Evolutionary conservation across 2,797 vertebrate genomes (phyloP).

Genomic region (Gobionotothen gibberifrons): DNA sequence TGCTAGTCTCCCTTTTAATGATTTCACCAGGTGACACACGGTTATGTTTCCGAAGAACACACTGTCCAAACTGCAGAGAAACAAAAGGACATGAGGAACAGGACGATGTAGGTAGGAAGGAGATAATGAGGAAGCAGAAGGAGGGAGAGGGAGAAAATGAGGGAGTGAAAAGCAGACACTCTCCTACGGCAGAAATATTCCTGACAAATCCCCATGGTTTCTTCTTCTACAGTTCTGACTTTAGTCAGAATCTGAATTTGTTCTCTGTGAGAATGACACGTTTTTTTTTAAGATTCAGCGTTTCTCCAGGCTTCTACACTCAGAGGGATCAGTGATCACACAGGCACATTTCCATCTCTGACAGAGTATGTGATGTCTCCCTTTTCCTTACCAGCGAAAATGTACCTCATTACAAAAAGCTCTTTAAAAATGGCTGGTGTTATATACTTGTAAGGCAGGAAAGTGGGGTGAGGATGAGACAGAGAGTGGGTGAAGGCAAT

Average conservation of each 20-base stretch:
- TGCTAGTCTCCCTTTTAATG: not conserved
- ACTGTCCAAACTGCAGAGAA: constrained; percentile 5
- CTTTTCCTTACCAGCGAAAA: constrained; percentile 38
- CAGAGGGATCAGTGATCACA: constrained; percentile 62
- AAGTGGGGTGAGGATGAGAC: not conserved
- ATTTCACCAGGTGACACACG: not conserved
- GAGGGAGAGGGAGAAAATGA: constrained; percentile 13
- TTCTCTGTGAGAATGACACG: constrained; percentile 42
- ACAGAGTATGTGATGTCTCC: constrained; percentile 47
- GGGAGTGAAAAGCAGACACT: constrained; percentile 19
- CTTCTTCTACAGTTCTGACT: constrained; percentile 47
- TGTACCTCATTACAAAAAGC: constrained; percentile 43
- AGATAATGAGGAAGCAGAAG: constrained; percentile 15
- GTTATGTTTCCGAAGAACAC: constrained; percentile 5
- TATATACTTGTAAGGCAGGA: constrained; percentile 13
- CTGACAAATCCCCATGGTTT: constrained; percentile 59
- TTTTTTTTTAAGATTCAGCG: constrained; percentile 50
- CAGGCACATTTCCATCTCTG: constrained; percentile 60
- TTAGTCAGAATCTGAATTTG: constrained; percentile 45
- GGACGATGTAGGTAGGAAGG: not conserved
- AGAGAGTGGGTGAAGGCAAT: not conserved
- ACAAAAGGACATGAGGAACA: not conserved
- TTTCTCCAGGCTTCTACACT: constrained; percentile 62
- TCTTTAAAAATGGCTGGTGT: constrained; percentile 36
- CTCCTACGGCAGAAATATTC: constrained; percentile 40